A percentile compares a stretch with the other conserved stretches of the same genome.
Evolutionary conservation across 2,113 vertebrate genomes (phyloP).

Genomic region (Onychorhynchus coronatus): DNA sequence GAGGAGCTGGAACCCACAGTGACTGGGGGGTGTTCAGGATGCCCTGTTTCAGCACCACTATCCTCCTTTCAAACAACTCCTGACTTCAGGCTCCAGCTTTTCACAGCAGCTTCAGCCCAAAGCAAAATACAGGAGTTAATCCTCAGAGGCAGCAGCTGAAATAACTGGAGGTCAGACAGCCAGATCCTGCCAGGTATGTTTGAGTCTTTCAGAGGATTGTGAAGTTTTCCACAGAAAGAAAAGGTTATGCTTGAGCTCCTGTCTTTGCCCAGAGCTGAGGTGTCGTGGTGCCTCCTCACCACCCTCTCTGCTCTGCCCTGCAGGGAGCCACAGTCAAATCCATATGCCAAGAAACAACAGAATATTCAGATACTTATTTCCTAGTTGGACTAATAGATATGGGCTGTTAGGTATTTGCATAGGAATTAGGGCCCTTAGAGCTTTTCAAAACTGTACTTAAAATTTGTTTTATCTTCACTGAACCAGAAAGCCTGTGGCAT

Average conservation of each 20-base stretch:
- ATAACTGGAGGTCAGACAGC: neutral
- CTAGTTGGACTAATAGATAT: neutral
- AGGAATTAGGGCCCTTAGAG: neutral
- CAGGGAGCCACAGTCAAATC: neutral
- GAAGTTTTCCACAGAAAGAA: conserved; percentile 5
- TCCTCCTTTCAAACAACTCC: neutral
- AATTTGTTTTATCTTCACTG: neutral
- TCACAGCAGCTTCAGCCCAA: neutral
- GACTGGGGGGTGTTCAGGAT: neutral
- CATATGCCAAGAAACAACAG: neutral
- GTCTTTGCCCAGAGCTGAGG: neutral
- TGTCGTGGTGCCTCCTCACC: neutral
- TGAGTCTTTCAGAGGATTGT: neutral
- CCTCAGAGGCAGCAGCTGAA: conserved; percentile 2
- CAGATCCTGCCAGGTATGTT: neutral
- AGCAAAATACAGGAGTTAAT: neutral
- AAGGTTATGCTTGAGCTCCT: neutral
- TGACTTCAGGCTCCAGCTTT: neutral
- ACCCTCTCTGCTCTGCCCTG: neutral
- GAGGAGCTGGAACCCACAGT: neutral
- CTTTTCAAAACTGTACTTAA: neutral
- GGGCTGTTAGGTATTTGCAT: neutral
- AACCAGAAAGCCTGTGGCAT: neutral
- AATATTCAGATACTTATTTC: neutral
- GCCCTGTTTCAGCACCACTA: neutral